Conservation (phyloP, 2,888 invertebrate genomes). For the Phyllotreta striolata region DNA sequence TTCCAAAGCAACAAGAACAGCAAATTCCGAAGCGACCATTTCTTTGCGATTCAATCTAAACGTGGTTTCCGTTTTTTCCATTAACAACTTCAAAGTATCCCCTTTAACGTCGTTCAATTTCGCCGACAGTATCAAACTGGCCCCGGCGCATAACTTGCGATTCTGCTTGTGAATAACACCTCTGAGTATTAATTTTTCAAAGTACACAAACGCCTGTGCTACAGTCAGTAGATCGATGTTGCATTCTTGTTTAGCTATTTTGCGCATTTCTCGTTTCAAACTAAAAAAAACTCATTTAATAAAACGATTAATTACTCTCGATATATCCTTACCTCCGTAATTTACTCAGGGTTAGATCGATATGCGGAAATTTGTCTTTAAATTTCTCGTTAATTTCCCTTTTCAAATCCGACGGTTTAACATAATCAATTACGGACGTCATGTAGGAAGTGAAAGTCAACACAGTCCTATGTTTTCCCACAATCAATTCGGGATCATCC, state of each 20-base stretch:
- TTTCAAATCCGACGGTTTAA: conserved; percentile 93
- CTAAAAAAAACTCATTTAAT: conserved; percentile 63
- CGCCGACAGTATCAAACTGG: conserved; percentile 91
- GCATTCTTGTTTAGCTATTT: conserved; percentile 85
- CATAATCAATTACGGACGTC: conserved; percentile 97
- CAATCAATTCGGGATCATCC: conserved; percentile 92
- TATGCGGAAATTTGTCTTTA: conserved; percentile 91
- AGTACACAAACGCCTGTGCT: conserved; percentile 97
- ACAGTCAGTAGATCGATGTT: conserved; percentile 88
- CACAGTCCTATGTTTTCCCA: conserved; percentile 86
- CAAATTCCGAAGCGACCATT: conserved; percentile 90
- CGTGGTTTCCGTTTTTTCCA: conserved; percentile 92
- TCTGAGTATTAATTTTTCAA: conserved; percentile 93
- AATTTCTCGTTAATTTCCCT: conserved; percentile 98
- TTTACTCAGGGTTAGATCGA: conserved; percentile 95
- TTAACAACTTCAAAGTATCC: conserved; percentile 81
- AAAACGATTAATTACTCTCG: background rate
- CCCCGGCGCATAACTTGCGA: conserved; percentile 94
- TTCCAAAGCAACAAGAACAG: conserved; percentile 92
- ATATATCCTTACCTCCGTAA: conserved; percentile 77
- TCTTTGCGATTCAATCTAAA: conserved; percentile 93
- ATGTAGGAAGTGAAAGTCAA: conserved; percentile 89
- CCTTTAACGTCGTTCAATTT: conserved; percentile 98
- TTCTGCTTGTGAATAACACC: conserved; percentile 94
- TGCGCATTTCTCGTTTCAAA: conserved; percentile 94